Evolutionary conservation across 2,113 vertebrate species (phyloP), one percentile per base, ranked within the genome.

Genomic region (Ictalurus furcatus): DNA sequence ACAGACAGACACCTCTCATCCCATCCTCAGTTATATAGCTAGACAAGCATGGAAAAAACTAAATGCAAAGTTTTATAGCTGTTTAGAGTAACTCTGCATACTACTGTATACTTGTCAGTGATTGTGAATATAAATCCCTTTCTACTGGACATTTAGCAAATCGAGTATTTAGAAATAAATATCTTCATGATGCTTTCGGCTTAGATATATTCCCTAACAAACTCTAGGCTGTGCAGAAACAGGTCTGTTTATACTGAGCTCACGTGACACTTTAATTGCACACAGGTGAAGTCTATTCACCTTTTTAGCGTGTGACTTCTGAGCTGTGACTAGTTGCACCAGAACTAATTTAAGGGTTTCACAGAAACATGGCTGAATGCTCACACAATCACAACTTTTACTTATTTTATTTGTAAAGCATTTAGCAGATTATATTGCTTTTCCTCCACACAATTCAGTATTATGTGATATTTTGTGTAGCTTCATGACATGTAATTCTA

Each of bases 1-100:
- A 90, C 59, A 89, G 65, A 89, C 76, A 86, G 86, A 86, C 76
- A 80, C 74, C 13, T 17, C 86, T 61, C 80, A 78, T 69, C 16
- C 79, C 37, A n/a, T 37, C n/a, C 52, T 85, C n/a, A 79, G 74
- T 59, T 85, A 69, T 54, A 88, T 34, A 87, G 71, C 58, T 34
- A 17, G 59, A 67, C 59, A 52, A 65, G 34, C 19, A 80, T 30
- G 28, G 23, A 34, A 30, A 59, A 30, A 23, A 63, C 21, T 59
- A 34, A 37, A 59, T 6, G 4, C 3, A 83, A 84, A 61, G 58
- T 82, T 58, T 11, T n/a, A 1, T 79, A n/a, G 25, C 12, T 79
- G 52, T 58, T 81, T 56, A 30, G 28, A 81, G 2, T 30, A 81
- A 54, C 52, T 30, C 76, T 30, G 44, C 13, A 30, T 80, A 8